These are phyloP conservation scores for Pterocles orientalis DNA, from an alignment of 2,113 vertebrate genomes.

Conservation along the genomic window DNA sequence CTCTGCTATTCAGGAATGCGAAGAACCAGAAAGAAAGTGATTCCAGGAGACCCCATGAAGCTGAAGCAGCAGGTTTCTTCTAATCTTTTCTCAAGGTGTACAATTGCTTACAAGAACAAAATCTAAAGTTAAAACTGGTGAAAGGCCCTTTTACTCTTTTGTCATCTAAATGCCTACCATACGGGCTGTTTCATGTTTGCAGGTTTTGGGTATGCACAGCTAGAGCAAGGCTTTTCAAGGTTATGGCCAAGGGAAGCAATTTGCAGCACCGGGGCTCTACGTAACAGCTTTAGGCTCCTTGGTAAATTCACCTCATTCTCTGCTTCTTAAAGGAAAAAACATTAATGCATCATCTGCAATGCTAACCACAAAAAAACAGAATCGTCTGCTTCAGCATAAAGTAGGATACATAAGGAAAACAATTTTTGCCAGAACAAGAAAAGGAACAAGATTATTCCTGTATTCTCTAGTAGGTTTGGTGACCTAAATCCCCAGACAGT, in stretches of 20 bases:
- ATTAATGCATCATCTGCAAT: conserved; percentile 21
- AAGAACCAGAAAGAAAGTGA: not conserved
- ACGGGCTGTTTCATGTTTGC: not conserved
- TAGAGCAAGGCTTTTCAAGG: not conserved
- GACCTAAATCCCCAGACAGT: not conserved
- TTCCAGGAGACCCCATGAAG: not conserved
- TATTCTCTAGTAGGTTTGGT: not conserved
- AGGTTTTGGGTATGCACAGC: not conserved
- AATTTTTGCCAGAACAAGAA: conserved; percentile 1
- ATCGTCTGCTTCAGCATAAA: conserved; percentile 13
- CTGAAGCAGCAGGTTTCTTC: not conserved
- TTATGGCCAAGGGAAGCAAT: not conserved
- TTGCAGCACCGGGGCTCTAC: not conserved
- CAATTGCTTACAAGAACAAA: not conserved
- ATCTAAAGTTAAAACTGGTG: not conserved
- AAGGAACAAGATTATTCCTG: not conserved
- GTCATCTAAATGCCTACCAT: not conserved
- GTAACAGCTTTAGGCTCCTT: not conserved
- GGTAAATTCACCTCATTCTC: conserved; percentile 23
- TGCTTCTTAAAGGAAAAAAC: conserved; percentile 28
- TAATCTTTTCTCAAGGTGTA: not conserved
- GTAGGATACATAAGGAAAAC: not conserved
- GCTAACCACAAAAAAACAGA: conserved; percentile 10
- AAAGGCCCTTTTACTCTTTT: not conserved
- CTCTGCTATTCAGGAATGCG: not conserved